Base-by-base conservation (phyloP, 2,113 vertebrate genomes). In the Chloropsis cyanopogon region DNA sequence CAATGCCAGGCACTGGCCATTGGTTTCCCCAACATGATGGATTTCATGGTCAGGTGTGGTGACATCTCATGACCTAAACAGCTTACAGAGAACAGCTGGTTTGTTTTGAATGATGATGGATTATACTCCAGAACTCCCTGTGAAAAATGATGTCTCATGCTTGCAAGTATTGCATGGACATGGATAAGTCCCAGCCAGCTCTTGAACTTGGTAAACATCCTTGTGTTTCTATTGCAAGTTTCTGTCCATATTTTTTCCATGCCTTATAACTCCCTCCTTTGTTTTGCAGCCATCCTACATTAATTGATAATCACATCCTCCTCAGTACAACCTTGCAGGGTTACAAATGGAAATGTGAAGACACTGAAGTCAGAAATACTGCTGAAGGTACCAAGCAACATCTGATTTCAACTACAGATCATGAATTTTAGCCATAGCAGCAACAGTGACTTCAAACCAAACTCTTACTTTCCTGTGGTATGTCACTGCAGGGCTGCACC, bases 51-150 rank as follows among this genome's bases (percentile, higher is more conserved):
- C 96, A 97, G 96, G 93, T 78, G 50, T 86, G 75, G 89, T 97
- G 95, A 97, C 97, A 97, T 95, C 96, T 97, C 69, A 66, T 60
- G 96, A 97, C 96, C 95, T 94, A 57, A 95, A 96, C 0, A 93
- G 93, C 92, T 96, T 96, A 90, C 95, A 92, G 90, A 95, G 92
- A 96, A 92, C 22, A 35, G 49, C 73, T 97, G 90, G 79, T 96
- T 90, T 94, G 80, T 95, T 96, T 96, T 95, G 97, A 96, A 97
- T 93, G 91, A 95, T 97, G 97, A 98, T 91, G 86, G 96, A 98
- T 97, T 88, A 81, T 33, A 78, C 41, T 77, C 70, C 76, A 96
- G 87, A 96, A 95, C 53, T 96, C 85, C 44, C 46, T 25, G 12
- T 91, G 94, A 97, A 97, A 97, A 97, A 97, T 82, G 19, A 93